Evolutionary conservation across 2,797 vertebrate species (phyloP), one percentile per base, ranked within the genome.

Genomic region (Gymnoscopelus microlampas): DNA sequence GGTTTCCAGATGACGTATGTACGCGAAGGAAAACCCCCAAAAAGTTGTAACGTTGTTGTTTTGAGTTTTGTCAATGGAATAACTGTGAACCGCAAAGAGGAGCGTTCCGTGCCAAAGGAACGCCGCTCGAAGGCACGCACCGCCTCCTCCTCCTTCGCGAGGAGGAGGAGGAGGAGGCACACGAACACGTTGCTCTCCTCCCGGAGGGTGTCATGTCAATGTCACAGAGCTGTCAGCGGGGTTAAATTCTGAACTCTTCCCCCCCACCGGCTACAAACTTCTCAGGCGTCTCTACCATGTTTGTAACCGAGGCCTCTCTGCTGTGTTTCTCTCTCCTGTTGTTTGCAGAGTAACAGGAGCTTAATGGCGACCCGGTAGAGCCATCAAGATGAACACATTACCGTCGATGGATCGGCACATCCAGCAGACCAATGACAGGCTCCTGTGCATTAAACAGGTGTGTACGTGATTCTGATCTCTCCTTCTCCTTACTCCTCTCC

Each of bases 301-400:
- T 35, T 9, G 6, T 44, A 44, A 44, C 39, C 39, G 39, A 44
- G 39, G 39, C 39, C 39, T 9, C 1, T 1, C 8, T 44, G 39
- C 7, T 44, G 35, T 29, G 26, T 29, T 29, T 29, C 26, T 6
- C 32, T 89, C 13, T 90, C 71, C 88, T 89, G 79, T 93, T 84
- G 4, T 19, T 94, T 91, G 51, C 94, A 99, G 98, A 94, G 90
- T 79, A 90, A 94, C 39, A 89, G 83, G 84, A 91, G 91, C 95
- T 99, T 98, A 95, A 99, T 99, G 98, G 98, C 96, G 97, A 97
- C 94, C 94, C 96, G 97, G 94, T 99, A 98, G 96, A 97, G 94
- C 90, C 94, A 93, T 93, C 96, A 98, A 94, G 94, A 99, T 99
- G 98, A 99, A 98, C 93, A 95, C 98, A 89, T 81, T 95, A 91